Evolutionary conservation across 2,888 invertebrate genomes (phyloP).

Genomic region (Serripes groenlandicus): DNA sequence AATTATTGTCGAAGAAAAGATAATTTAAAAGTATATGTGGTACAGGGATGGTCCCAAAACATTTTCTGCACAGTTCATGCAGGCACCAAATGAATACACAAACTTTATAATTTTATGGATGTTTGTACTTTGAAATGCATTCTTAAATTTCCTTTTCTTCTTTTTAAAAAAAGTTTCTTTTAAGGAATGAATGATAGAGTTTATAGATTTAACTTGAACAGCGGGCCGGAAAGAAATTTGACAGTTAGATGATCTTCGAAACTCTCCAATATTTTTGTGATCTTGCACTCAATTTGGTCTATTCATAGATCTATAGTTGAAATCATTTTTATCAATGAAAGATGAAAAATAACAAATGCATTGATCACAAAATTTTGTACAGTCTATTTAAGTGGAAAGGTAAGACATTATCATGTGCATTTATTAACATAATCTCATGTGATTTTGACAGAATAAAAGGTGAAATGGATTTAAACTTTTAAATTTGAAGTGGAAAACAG

Average conservation of each 20-base stretch:
- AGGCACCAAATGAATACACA: too few relatives aligned
- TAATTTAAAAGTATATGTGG: too few relatives aligned
- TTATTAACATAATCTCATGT: too few relatives aligned
- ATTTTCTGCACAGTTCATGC: too few relatives aligned
- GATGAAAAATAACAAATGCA: conserved; percentile 15
- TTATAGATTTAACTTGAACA: neutral
- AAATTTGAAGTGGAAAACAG: too few relatives aligned
- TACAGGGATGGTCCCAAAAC: too few relatives aligned
- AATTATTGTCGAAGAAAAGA: too few relatives aligned
- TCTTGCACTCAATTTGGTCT: neutral
- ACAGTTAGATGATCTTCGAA: too few relatives aligned
- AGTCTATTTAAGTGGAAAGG: conserved; percentile 18
- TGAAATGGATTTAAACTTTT: too few relatives aligned
- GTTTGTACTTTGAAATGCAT: neutral
- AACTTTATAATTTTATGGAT: too few relatives aligned
- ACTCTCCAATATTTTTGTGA: neutral
- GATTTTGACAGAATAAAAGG: too few relatives aligned
- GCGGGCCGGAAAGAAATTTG: neutral
- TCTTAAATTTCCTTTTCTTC: neutral
- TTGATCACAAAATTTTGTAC: conserved; percentile 27
- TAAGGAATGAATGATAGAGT: conserved; percentile 39
- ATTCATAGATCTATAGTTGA: neutral
- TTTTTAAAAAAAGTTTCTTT: conserved; percentile 44
- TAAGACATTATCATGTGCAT: conserved; percentile 44
- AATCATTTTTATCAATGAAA: too few relatives aligned